phyloP scores from a whole-genome alignment of 2,113 vertebrate genomes.

The Tonatia bakeri region DNA sequence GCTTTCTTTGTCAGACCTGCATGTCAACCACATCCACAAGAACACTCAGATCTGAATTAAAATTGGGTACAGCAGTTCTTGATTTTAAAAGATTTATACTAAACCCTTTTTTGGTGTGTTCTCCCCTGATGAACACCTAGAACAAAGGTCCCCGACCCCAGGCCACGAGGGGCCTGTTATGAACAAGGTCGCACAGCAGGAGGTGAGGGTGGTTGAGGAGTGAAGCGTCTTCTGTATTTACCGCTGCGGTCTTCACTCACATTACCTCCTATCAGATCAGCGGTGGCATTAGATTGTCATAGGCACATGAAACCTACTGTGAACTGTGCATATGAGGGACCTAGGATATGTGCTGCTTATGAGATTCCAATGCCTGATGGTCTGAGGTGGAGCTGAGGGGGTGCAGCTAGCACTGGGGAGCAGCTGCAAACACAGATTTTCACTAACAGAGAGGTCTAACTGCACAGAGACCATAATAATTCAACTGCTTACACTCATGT shows the following conservation, averaged over 20 bases:
- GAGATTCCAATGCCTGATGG: no score
- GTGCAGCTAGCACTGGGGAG: not conserved
- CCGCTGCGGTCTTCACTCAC: not conserved
- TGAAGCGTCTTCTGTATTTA: not conserved
- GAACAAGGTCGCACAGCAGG: not conserved
- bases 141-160: no score
- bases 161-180: not conserved
- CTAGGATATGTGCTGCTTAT: no score
- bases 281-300: no score
- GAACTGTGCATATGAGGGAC: no score
- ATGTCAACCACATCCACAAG: no score
- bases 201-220: not conserved
- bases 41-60: not conserved
- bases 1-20: not conserved
- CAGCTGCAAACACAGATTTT: not conserved
- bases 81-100: not conserved
- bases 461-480: not conserved
- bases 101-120: not conserved
- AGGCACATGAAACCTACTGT: no score
- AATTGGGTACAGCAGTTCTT: not conserved
- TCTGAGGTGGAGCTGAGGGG: not conserved
- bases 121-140: not conserved
- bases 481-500: not conserved
- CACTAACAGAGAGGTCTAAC: not conserved
- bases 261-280: no score